These are phyloP conservation scores for Nomada lathburiana DNA, from an alignment of 2,888 invertebrate genomes.

Conservation along the genomic window DNA sequence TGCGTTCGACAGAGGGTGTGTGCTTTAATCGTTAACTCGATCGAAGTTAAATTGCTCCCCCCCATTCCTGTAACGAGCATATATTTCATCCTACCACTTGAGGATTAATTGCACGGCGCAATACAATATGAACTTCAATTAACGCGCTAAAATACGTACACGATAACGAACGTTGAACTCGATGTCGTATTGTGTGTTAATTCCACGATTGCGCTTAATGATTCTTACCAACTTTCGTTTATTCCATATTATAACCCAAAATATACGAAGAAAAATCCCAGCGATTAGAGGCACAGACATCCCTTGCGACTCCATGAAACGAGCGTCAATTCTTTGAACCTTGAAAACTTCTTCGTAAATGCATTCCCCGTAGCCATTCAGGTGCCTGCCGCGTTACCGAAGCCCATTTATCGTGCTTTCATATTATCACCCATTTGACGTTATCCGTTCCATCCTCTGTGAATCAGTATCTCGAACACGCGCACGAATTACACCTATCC, in stretches of 20 bases:
- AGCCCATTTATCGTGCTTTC: slow-evolving; percentile 4
- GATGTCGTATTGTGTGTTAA: slow-evolving; percentile 23
- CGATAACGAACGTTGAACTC: slow-evolving; percentile 21
- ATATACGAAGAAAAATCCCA: neutral
- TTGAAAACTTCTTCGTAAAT: neutral
- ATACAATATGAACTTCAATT: neutral
- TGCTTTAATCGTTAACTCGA: neutral
- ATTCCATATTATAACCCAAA: neutral
- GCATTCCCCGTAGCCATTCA: neutral
- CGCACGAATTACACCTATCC: slow-evolving; percentile 13
- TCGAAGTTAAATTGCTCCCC: slow-evolving; percentile 8
- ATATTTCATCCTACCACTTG: slow-evolving; percentile 24
- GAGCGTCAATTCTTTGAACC: neutral
- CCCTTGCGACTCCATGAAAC: neutral
- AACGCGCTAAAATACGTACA: slow-evolving; percentile 11
- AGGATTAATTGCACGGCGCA: slow-evolving; percentile 15
- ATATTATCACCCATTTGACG: slow-evolving; percentile 2
- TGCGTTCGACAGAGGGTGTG: no score
- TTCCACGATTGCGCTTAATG: neutral
- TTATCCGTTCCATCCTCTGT: neutral
- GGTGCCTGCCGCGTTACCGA: neutral
- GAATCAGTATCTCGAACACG: neutral
- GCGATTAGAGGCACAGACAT: neutral
- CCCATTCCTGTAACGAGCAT: neutral
- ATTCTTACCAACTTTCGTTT: neutral